These are phyloP conservation scores for Sciurus carolinensis DNA, from an alignment of 2,797 vertebrate species.

Conservation along the genomic window DNA sequence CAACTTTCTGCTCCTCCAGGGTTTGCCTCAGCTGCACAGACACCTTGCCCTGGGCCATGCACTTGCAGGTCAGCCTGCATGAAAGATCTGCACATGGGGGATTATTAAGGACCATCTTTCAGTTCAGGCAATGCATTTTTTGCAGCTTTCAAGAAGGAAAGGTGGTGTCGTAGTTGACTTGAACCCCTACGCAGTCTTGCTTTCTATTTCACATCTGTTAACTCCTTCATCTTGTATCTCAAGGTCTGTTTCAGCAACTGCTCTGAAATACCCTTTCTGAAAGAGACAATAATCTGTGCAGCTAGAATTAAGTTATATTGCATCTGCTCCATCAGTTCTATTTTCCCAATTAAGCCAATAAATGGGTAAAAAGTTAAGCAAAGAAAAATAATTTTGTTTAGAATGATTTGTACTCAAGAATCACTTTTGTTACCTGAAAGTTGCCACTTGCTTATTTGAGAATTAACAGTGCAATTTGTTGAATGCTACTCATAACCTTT, in stretches of 20 bases:
- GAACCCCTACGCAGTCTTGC: not conserved
- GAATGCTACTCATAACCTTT: not conserved
- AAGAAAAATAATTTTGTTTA: not conserved
- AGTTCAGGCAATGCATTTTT: not conserved
- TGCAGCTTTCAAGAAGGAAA: not conserved
- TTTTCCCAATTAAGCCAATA: not conserved
- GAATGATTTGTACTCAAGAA: not conserved
- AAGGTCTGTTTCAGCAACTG: not conserved
- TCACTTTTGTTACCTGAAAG: not conserved
- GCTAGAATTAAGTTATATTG: not conserved
- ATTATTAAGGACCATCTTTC: not conserved
- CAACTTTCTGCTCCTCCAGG: not conserved
- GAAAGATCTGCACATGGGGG: not conserved
- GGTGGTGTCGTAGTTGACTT: not conserved
- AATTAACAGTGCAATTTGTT: not conserved
- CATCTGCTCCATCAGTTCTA: not conserved
- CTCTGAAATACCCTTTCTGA: not conserved
- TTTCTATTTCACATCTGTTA: not conserved
- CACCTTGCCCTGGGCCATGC: not conserved
- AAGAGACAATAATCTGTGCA: not conserved
- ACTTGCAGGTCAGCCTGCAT: not conserved
- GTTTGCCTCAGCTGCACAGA: not conserved
- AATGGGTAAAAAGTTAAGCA: not conserved
- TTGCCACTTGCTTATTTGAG: not conserved
- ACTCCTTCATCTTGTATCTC: not conserved